A percentile compares a stretch with the other conserved stretches of the same genome.
Evolutionary conservation across 2,113 vertebrate genomes (phyloP).

Genomic region (Heterocephalus glaber): DNA sequence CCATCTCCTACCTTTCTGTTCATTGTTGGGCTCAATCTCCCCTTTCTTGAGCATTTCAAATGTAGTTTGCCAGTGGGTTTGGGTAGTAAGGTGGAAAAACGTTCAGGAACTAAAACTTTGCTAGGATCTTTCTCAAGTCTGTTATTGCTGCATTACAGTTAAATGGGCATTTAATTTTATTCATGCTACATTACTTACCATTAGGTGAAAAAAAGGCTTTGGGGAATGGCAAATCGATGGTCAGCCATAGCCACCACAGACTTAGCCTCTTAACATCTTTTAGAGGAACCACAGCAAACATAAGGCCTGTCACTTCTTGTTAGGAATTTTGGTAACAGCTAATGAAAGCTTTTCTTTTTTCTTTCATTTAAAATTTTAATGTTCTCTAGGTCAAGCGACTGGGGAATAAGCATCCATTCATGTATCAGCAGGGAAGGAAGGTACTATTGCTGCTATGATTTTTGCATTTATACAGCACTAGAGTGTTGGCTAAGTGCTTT

Average conservation of each 20-base stretch:
- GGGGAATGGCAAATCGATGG: not conserved
- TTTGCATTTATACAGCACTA: slow-evolving; percentile 46
- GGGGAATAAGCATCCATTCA: slow-evolving; percentile 22
- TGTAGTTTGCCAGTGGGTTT: not conserved
- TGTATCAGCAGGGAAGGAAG: slow-evolving; percentile 16
- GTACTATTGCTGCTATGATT: slow-evolving; percentile 4
- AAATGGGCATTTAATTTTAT: slow-evolving; percentile 64
- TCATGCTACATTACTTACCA: slow-evolving; percentile 50
- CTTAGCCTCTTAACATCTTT: slow-evolving; percentile 16
- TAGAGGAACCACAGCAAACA: not conserved
- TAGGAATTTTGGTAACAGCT: slow-evolving; percentile 45
- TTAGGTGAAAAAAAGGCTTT: slow-evolving; percentile 43
- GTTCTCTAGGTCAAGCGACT: slow-evolving; percentile 43
- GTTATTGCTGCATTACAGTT: slow-evolving; percentile 9
- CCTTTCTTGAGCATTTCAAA: not conserved
- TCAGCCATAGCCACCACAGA: not conserved
- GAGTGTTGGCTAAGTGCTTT: slow-evolving; percentile 60
- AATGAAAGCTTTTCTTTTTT: slow-evolving; percentile 6
- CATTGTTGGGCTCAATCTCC: not conserved
- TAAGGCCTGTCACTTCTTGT: slow-evolving; percentile 50
- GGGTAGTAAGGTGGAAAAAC: not conserved
- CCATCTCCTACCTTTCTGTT: not conserved
- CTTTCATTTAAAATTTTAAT: slow-evolving; percentile 62
- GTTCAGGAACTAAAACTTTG: not conserved
- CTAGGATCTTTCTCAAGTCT: not conserved